Percentiles rank a stretch among this genome's conserved stretches.
Evolutionary conservation across 2,888 invertebrate species (phyloP).

Genomic region (Ochropacha duplaris): DNA sequence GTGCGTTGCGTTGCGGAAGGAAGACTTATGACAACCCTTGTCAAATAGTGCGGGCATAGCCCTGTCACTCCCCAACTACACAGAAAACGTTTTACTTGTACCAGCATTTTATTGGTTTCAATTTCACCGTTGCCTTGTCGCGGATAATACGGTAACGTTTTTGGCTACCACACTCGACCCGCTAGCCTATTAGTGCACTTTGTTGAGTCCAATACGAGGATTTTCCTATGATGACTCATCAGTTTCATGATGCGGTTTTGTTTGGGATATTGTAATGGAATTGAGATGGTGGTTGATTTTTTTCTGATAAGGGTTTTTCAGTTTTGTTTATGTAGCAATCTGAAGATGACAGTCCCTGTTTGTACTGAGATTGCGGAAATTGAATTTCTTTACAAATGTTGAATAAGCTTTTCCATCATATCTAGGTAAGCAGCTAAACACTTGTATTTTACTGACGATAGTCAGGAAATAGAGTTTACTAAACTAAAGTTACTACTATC

Average conservation of each 20-base stretch:
- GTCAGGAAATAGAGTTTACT: too few relatives aligned
- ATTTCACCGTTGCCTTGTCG: conserved; percentile 71
- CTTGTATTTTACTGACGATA: not conserved
- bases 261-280: conserved; percentile 6
- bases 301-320: not conserved
- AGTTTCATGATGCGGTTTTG: conserved; percentile 32
- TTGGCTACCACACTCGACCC: conserved; percentile 34
- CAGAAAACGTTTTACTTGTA: conserved; percentile 74
- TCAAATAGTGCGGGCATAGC: conserved; percentile 49
- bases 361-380: not conserved
- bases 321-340: not conserved
- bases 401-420: not conserved
- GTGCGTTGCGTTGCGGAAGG: conserved; percentile 37
- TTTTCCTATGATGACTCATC: conserved; percentile 53
- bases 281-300: conserved; percentile 3
- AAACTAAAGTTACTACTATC: too few relatives aligned
- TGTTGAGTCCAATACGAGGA: conserved; percentile 32
- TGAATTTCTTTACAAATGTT: not conserved
- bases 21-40: conserved; percentile 81
- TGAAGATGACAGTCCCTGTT: not conserved
- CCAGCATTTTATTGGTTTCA: conserved; percentile 79
- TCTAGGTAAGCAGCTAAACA: too few relatives aligned
- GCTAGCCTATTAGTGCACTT: conserved; percentile 44
- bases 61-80: conserved; percentile 58
- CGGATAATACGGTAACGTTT: conserved; percentile 51